Percentiles rank a stretch among this genome's conserved stretches.
These are phyloP conservation scores for Caenorhabditis sinica DNA, from an alignment of 2,888 invertebrate genomes.

Conservation along the genomic window DNA sequence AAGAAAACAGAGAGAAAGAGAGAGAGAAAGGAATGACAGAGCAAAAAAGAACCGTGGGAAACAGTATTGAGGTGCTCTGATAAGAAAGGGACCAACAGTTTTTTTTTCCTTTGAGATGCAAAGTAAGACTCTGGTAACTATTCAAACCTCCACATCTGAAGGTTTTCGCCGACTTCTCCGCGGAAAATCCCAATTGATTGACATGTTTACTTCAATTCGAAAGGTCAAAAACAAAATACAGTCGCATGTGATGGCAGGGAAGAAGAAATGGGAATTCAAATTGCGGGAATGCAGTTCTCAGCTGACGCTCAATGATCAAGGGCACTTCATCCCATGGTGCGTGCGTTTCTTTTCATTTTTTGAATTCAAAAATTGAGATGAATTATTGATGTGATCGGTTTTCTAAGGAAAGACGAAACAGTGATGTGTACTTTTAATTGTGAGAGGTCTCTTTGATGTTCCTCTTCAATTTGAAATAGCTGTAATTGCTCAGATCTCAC, in stretches of 20 bases:
- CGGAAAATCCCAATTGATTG: constrained; percentile 23
- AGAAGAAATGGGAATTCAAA: constrained; percentile 17
- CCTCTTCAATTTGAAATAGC: too few relatives aligned
- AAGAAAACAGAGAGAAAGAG: constrained; percentile 24
- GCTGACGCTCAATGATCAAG: constrained; percentile 54
- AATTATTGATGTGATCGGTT: not conserved
- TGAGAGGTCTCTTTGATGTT: too few relatives aligned
- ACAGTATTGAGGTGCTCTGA: not conserved
- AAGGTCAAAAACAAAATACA: constrained; percentile 26
- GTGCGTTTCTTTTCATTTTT: constrained; percentile 6
- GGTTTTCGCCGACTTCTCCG: not conserved
- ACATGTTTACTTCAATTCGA: constrained; percentile 25
- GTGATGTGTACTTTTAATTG: too few relatives aligned
- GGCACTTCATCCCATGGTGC: constrained; percentile 19
- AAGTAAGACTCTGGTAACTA: too few relatives aligned
- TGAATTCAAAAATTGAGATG: constrained; percentile 12
- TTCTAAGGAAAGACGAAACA: not conserved
- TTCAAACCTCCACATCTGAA: not conserved
- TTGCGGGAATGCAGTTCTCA: constrained; percentile 46
- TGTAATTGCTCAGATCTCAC: too few relatives aligned
- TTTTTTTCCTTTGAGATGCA: too few relatives aligned
- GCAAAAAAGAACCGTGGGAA: constrained; percentile 9
- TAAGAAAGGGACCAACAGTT: not conserved
- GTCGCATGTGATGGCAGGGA: constrained; percentile 20
- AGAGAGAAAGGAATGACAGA: not conserved